Base-by-base conservation (phyloP, 2,797 vertebrate species). In the Rhynchonycteris naso region DNA sequence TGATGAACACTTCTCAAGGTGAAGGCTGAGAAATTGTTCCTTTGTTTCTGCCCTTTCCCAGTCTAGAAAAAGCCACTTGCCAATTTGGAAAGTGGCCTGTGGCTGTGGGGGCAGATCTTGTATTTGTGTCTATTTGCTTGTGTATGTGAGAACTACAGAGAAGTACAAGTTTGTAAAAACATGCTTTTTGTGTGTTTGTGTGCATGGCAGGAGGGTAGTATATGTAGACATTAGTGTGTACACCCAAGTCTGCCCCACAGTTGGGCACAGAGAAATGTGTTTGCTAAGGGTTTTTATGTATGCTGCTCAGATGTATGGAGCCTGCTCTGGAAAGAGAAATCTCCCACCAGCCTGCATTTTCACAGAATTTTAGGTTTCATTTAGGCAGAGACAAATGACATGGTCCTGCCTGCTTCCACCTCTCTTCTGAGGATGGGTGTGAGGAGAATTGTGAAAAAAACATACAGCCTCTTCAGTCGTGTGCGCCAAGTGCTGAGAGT, bases 401-500 rank as follows among this genome's bases (percentile, higher is more conserved):
- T 18, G 54, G 26, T 85, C 56, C n/a, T 43, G 9, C 76, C 2
- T 50, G 54, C 56, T 93, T 88, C 63, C 21, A 26, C 61, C 24
- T 90, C 43, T 96, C 79, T 71, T 84, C 24, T 2, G 11, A 83
- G 33, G 71, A 68, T 30, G 47, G 6, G 16, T 7, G 24, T 30
- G 16, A 92, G 47, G 28, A 81, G 66, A 30, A 71, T 47, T 52
- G 24, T 22, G 30, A 82, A 74, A 74, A 97, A 97, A 81, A 74
- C 24, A 38, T 83, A 65, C 75, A 30, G 24, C 22, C 7, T 28
- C 16, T 2, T 26, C 52, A 50, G 93, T 54, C 56, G 1, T 2
- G 56, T 16, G 47, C 61, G 47, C 61, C 28, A 90, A 93, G 95
- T 95, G 94, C 97, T 93, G 58, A 88, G 96, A 97, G 97, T 97